Evolutionary conservation across 2,797 vertebrate genomes (phyloP).

Genomic region (Malurus splendens): DNA sequence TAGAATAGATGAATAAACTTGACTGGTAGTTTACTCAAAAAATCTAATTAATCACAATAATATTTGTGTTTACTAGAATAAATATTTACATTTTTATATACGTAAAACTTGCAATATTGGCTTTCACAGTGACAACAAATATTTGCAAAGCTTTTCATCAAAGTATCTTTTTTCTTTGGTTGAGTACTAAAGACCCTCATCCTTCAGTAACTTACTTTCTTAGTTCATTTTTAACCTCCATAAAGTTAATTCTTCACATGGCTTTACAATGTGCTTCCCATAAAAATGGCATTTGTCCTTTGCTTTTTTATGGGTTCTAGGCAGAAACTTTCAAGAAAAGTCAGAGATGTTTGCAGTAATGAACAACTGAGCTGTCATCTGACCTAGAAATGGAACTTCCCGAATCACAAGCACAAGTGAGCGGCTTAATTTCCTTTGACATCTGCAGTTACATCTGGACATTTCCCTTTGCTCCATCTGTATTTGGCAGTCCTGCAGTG

Average conservation of each 20-base stretch:
- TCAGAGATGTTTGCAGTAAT: conserved; percentile 1
- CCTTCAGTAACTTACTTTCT: background rate
- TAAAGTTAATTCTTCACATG: background rate
- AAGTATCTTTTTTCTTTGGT: background rate
- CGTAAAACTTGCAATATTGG: background rate
- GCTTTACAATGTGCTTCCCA: background rate
- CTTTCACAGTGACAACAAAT: background rate
- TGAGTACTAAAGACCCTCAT: background rate
- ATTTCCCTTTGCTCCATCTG: background rate
- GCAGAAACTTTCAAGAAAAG: conserved; percentile 8
- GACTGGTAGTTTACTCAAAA: background rate
- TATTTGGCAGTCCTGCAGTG: background rate
- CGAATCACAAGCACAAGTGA: background rate
- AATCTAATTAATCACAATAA: background rate
- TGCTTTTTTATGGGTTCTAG: background rate
- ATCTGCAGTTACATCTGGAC: conserved; percentile 37
- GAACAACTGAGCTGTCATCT: background rate
- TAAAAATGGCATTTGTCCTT: background rate
- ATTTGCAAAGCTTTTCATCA: background rate
- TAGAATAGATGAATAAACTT: background rate
- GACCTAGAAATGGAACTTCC: conserved; percentile 29
- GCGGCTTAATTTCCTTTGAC: conserved; percentile 1
- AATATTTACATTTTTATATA: background rate
- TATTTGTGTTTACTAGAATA: background rate
- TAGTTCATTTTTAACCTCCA: background rate